phyloP scores from a whole-genome alignment of 1,140 invertebrate genomes.

The Brachionus angularis region DNA sequence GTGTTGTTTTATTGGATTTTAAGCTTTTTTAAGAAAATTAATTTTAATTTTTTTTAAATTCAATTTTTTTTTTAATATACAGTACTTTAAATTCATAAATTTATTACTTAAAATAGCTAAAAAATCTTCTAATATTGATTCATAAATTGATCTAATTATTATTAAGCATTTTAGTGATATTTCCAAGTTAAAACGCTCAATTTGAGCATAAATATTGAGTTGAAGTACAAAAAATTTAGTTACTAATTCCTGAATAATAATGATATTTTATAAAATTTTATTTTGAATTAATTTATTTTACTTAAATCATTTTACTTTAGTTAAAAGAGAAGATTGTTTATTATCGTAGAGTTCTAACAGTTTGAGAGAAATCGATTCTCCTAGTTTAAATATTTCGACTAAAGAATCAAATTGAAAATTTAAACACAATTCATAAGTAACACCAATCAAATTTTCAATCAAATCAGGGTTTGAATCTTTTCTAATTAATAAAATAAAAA shows the following conservation, averaged over 20 bases:
- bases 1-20: too few species aligned
- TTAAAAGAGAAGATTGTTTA: neutral
- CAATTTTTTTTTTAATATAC: too few species aligned
- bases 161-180: too few species aligned
- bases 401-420: slow-evolving; percentile 26
- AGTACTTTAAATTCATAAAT: neutral
- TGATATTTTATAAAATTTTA: neutral
- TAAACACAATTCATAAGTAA: neutral
- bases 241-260: neutral
- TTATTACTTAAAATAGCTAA: neutral
- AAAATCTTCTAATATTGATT: neutral
- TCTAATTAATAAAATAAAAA: neutral
- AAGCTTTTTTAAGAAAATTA: too few species aligned
- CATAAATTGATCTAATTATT: neutral
- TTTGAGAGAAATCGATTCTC: neutral
- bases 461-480: slow-evolving; percentile 21
- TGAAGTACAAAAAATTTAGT: slow-evolving; percentile 20
- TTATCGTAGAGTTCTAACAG: neutral
- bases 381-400: neutral
- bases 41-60: too few species aligned
- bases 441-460: slow-evolving; percentile 9
- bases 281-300: neutral
- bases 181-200: neutral
- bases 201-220: neutral
- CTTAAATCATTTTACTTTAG: neutral